Evolutionary conservation across 1,140 invertebrate genomes (phyloP).

Genomic region (Tachypleus tridentatus): DNA sequence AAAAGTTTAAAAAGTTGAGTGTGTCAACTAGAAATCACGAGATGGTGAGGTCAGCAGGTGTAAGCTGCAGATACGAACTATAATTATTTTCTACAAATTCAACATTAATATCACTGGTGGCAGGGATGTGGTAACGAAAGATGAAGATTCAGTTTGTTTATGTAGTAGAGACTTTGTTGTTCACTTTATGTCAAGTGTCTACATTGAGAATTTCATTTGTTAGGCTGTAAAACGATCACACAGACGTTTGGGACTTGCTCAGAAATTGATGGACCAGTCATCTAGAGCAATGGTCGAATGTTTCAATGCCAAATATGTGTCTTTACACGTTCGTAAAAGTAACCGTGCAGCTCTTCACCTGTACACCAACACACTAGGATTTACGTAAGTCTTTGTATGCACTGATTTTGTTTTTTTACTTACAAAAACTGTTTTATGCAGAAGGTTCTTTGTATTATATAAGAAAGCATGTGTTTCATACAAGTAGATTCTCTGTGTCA

Average conservation of each 20-base stretch:
- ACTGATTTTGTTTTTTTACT: neutral
- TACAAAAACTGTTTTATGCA: too few relatives aligned
- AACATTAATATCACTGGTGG: too few relatives aligned
- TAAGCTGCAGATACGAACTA: too few relatives aligned
- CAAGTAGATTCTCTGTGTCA: neutral
- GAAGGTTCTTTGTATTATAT: too few relatives aligned
- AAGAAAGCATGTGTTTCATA: neutral
- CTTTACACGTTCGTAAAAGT: conserved; percentile 92
- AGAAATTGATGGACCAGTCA: conserved; percentile 94
- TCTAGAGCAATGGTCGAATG: conserved; percentile 69
- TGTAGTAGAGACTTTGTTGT: too few relatives aligned
- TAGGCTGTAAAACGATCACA: conserved; percentile 65
- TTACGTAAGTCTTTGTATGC: conserved; percentile 42
- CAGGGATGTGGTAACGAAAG: too few relatives aligned
- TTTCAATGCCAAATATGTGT: conserved; percentile 86
- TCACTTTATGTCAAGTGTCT: too few relatives aligned
- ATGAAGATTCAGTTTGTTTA: too few relatives aligned
- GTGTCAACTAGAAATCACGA: too few relatives aligned
- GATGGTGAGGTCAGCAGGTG: too few relatives aligned
- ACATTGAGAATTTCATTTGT: neutral
- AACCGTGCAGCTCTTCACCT: conserved; percentile 97
- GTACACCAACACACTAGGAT: conserved; percentile 92
- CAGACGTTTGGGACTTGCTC: conserved; percentile 84
- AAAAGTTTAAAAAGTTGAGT: too few relatives aligned
- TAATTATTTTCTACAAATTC: too few relatives aligned